Conservation (phyloP, 2,888 invertebrate species). For the Meganola albula region DNA sequence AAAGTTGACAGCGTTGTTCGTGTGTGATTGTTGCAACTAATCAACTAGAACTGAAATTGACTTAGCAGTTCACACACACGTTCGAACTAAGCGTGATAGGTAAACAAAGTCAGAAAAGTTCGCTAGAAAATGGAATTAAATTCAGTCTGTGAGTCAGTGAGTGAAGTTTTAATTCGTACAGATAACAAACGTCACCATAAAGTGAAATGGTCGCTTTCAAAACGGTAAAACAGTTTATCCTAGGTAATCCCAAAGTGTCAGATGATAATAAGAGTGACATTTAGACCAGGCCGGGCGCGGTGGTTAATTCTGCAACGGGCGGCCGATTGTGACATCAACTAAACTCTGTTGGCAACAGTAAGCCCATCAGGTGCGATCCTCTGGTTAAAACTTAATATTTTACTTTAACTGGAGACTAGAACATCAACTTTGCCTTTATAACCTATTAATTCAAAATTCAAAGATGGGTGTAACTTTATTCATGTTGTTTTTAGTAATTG, state of each 20-base stretch:
- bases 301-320: constrained; percentile 70
- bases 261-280: constrained; percentile 76
- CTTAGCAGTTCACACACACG: constrained; percentile 37
- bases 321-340: constrained; percentile 70
- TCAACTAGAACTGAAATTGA: constrained; percentile 62
- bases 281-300: constrained; percentile 58
- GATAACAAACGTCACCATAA: constrained; percentile 61
- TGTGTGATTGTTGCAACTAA: constrained; percentile 73
- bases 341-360: constrained; percentile 69
- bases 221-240: constrained; percentile 76
- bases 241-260: constrained; percentile 73
- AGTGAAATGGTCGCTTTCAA: constrained; percentile 56
- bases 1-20: constrained; percentile 63
- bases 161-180: constrained; percentile 56
- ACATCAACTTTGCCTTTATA: constrained; percentile 30
- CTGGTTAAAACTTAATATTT: constrained; percentile 47
- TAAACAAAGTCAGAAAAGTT: constrained; percentile 44
- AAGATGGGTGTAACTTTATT: constrained; percentile 21
- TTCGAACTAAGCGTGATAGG: constrained; percentile 43
- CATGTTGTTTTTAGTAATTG: constrained; percentile 17
- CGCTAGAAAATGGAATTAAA: constrained; percentile 35
- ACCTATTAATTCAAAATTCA: constrained; percentile 15
- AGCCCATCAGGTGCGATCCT: constrained; percentile 66
- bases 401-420: constrained; percentile 31
- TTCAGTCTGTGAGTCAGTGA: constrained; percentile 34